Conservation (phyloP, 1,140 invertebrate genomes). For the Subanguina moxae region DNA sequence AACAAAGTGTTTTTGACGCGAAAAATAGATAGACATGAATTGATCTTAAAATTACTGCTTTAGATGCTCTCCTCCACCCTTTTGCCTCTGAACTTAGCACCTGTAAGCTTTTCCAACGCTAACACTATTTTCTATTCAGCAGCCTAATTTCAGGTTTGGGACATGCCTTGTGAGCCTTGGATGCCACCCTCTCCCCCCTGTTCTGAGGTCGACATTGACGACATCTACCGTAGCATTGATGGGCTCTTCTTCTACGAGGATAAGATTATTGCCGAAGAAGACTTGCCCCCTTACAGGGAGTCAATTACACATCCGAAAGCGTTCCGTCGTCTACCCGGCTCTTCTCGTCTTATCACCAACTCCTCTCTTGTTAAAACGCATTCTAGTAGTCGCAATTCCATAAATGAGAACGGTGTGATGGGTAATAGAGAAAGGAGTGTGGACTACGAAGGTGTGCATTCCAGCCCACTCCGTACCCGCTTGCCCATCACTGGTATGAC, state of each 20-base stretch:
- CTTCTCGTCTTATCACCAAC: neutral
- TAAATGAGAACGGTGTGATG: slow-evolving; percentile 8
- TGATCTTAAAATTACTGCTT: neutral
- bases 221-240: slow-evolving; percentile 16
- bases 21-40: neutral
- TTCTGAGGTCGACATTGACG: slow-evolving; percentile 4
- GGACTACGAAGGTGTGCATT: neutral
- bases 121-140: neutral
- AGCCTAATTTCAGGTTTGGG: neutral
- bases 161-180: slow-evolving; percentile 12
- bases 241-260: slow-evolving; percentile 17
- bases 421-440: neutral
- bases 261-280: slow-evolving; percentile 10
- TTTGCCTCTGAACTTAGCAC: neutral
- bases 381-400: slow-evolving; percentile 4
- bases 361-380: slow-evolving; percentile 8
- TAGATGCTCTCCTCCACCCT: neutral
- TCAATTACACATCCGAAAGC: slow-evolving; percentile 3
- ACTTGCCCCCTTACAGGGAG: slow-evolving; percentile 9
- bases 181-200: slow-evolving; percentile 33
- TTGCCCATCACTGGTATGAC: slow-evolving; percentile 3
- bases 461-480: neutral
- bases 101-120: neutral
- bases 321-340: slow-evolving; percentile 4
- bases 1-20: too few species aligned